Conservation (phyloP, 2,888 invertebrate species). For the Agrochola circellaris region DNA sequence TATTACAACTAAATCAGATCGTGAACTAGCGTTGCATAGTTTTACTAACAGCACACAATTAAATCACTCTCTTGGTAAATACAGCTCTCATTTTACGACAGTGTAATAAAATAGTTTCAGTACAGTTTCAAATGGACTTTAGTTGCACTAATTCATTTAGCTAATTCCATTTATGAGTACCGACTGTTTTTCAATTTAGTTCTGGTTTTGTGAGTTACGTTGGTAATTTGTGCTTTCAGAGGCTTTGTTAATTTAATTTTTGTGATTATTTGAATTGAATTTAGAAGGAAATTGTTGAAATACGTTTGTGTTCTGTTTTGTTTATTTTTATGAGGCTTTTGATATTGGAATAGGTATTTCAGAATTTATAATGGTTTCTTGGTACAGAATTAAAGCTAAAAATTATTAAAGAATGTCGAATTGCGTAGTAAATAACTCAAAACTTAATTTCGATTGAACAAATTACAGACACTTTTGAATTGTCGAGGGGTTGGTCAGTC, state of each 20-base stretch:
- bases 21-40: background rate
- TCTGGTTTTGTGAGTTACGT: conserved; percentile 26
- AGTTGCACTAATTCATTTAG: conserved; percentile 54
- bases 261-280: conserved; percentile 35
- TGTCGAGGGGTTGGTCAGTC: background rate
- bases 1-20: background rate
- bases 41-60: conserved; percentile 19
- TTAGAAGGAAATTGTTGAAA: conserved; percentile 9
- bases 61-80: conserved; percentile 26
- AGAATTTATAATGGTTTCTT: background rate
- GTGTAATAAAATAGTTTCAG: conserved; percentile 46
- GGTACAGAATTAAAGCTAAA: background rate
- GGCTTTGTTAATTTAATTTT: conserved; percentile 13
- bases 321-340: background rate
- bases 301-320: conserved; percentile 4
- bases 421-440: background rate
- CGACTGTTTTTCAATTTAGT: conserved; percentile 48
- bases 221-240: conserved; percentile 29
- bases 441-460: background rate
- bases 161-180: conserved; percentile 34
- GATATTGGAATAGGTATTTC: conserved; percentile 18
- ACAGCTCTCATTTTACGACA: conserved; percentile 40
- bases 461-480: background rate
- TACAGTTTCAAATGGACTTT: conserved; percentile 24
- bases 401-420: background rate